Percentiles rank a stretch among this genome's conserved stretches.
These are phyloP conservation scores for Gymnocheta viridis DNA, from an alignment of 2,888 invertebrate genomes.

Conservation along the genomic window DNA sequence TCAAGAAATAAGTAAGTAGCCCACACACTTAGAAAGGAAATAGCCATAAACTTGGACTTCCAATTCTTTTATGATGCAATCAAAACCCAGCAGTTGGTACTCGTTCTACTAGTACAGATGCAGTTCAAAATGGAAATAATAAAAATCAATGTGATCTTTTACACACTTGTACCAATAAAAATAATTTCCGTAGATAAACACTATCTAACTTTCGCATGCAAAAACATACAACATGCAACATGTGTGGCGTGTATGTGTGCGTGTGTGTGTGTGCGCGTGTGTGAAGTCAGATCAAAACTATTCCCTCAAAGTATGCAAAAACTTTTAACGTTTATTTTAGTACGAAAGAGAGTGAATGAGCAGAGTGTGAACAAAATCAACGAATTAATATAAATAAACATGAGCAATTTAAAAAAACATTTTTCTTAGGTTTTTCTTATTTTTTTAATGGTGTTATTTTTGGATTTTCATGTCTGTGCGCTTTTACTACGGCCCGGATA, in stretches of 20 bases:
- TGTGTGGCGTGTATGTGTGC: too few relatives aligned
- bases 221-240: neutral
- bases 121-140: neutral
- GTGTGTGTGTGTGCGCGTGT: neutral
- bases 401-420: conserved; percentile 55
- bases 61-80: conserved; percentile 21
- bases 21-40: conserved; percentile 53
- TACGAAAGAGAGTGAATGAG: neutral
- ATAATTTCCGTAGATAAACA: conserved; percentile 62
- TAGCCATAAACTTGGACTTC: conserved; percentile 61
- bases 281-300: conserved; percentile 23
- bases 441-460: neutral
- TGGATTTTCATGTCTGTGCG: neutral
- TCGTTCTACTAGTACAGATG: neutral
- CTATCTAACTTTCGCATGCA: conserved; percentile 12
- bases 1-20: neutral
- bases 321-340: conserved; percentile 55
- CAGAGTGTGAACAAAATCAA: conserved; percentile 5
- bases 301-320: conserved; percentile 62
- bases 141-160: conserved; percentile 16
- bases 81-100: neutral
- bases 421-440: conserved; percentile 37
- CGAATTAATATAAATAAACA: conserved; percentile 44
- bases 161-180: conserved; percentile 48
- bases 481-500: neutral